Base-by-base conservation (phyloP, 1,140 invertebrate species). In the Cotesia chilonis region DNA sequence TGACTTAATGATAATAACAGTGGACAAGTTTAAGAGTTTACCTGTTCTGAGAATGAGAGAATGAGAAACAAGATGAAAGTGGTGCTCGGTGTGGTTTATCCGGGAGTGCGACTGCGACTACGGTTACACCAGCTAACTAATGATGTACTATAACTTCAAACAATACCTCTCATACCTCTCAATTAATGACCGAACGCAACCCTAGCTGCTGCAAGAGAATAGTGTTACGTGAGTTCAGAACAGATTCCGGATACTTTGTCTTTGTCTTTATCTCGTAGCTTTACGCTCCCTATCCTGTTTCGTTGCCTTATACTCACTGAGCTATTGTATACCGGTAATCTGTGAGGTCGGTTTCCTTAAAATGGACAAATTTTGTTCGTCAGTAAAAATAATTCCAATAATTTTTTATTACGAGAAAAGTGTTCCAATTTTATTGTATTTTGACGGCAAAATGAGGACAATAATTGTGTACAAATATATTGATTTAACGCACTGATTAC, bases 101-200 rank as follows among this genome's bases (percentile, higher is more conserved):
- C 28, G 10, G 4, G 36, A 36, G 37, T 57, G 54, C 17, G 14
- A 63, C 59, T 17, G 61, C 69, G 61, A 36, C 51, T 68, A 36
- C 65, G 10, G 70, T 35, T 57, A 52, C 52, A 54, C 28, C 9
- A 54, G 60, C 51, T 47, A 74, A 76, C 72, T 73, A 76, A 74
- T 70, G 68, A 71, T 64, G 14, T 38, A 36, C 70, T 65, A 17
- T 6, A 51, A 68, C 17, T 69, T 67, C 38, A 59, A 72, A 72
- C 67, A 71, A 73, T 73, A 76, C 73, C 66, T 57, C 51, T 60
- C 47, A 73, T 73, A 76, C 73, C 66, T 57, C 51, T 60, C 47
- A 72, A 73, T 75, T 74, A 73, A 74, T 74, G 57, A 70, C 65
- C 68, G 3, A 12, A 35, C 5, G 52, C 35, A 41, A 37, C 54